phyloP scores from a whole-genome alignment of 2,113 vertebrate genomes.

The Hippocampus zosterae region DNA sequence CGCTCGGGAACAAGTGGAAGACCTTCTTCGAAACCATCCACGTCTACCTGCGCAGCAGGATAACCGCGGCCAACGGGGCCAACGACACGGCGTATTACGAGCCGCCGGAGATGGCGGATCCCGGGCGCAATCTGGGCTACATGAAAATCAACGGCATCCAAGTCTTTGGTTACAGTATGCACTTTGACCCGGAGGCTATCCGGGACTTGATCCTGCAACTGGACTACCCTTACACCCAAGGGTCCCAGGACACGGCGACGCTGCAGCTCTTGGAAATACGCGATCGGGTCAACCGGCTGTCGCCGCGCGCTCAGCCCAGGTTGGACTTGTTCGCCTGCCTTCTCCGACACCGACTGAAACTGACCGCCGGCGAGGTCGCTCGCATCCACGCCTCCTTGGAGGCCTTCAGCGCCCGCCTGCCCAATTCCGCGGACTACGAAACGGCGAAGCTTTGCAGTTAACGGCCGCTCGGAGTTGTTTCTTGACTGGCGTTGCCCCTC shows the following conservation, averaged over 20 bases:
- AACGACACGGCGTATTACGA: slow-evolving; percentile 92
- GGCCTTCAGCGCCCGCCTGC: slow-evolving; percentile 87
- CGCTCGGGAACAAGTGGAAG: slow-evolving; percentile 96
- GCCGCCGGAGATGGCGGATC: slow-evolving; percentile 86
- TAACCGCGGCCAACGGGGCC: slow-evolving; percentile 78
- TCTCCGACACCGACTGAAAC: slow-evolving; percentile 91
- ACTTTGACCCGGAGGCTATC: slow-evolving; percentile 95
- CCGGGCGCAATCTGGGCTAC: slow-evolving; percentile 89
- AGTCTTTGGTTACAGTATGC: slow-evolving; percentile 99
- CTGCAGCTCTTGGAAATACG: slow-evolving; percentile 91
- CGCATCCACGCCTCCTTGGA: slow-evolving; percentile 90
- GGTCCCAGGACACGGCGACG: slow-evolving; percentile 93
- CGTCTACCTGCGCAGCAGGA: slow-evolving; percentile 90
- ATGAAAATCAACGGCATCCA: slow-evolving; percentile 98
- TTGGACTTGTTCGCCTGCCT: slow-evolving; percentile 94
- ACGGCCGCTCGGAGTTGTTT: slow-evolving; percentile 57
- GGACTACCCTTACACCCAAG: slow-evolving; percentile 97
- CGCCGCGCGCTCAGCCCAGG: slow-evolving; percentile 85
- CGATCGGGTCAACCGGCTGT: slow-evolving; percentile 92
- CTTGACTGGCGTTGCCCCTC: slow-evolving; percentile 23
- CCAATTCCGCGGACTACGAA: slow-evolving; percentile 91
- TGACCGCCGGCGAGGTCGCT: slow-evolving; percentile 90
- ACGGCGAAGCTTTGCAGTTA: slow-evolving; percentile 98
- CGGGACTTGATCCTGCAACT: slow-evolving; percentile 93
- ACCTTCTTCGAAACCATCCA: slow-evolving; percentile 97